Conservation (phyloP, 2,888 invertebrate genomes). For the Boloria selene region DNA sequence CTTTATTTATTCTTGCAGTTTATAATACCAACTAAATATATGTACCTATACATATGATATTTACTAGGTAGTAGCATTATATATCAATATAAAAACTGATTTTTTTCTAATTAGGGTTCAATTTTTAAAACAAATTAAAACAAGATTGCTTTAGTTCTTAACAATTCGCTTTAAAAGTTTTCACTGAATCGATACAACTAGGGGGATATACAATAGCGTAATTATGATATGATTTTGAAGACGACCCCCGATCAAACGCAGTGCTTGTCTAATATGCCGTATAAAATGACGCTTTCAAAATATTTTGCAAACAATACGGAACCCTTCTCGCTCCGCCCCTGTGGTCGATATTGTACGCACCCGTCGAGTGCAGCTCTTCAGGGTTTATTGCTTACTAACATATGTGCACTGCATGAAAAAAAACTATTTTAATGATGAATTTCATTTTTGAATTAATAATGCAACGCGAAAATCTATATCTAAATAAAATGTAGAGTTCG, state of each 20-base stretch:
- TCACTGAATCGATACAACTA: conserved; percentile 9
- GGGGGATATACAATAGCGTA: conserved; percentile 64
- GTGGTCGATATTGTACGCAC: conserved; percentile 56
- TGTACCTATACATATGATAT: no score
- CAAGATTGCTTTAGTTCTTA: neutral
- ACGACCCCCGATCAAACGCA: conserved; percentile 77
- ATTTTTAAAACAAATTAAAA: neutral
- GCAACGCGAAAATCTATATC: neutral
- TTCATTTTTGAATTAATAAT: conserved; percentile 16
- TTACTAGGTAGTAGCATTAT: no score
- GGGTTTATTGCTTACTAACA: conserved; percentile 48
- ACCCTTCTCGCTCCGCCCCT: conserved; percentile 63
- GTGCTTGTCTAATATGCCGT: conserved; percentile 74
- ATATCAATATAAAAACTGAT: no score
- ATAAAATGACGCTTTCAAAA: conserved; percentile 81
- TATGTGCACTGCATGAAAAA: conserved; percentile 37
- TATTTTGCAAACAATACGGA: conserved; percentile 80
- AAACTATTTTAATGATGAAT: conserved; percentile 23
- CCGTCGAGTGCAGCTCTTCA: conserved; percentile 65
- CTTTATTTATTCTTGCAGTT: no score
- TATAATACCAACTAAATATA: no score
- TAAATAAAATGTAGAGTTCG: no score
- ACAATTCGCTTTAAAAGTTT: conserved; percentile 8
- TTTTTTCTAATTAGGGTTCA: neutral
- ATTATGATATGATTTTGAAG: conserved; percentile 77